A percentile compares a stretch with the other conserved stretches of the same genome.
phyloP scores from a whole-genome alignment of 2,113 vertebrate genomes.

The Gnathonemus longibarbis region DNA sequence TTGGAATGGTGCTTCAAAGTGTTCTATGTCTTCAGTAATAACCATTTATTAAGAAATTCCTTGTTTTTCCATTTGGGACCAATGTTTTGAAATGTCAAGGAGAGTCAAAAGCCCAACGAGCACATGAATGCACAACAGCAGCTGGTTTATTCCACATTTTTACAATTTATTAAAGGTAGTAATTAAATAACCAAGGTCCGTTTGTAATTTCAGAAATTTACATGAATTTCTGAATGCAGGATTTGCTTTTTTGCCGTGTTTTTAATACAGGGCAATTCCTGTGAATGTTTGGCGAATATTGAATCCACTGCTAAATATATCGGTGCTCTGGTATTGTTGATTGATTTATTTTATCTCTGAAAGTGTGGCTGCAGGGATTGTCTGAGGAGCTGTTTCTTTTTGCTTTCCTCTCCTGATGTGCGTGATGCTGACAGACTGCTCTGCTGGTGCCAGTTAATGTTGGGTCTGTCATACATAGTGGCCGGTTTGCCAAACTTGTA shows the following conservation, averaged over 20 bases:
- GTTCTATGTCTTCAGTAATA: background rate
- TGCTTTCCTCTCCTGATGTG: background rate
- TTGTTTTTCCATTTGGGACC: background rate
- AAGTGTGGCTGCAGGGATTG: background rate
- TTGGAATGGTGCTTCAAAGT: background rate
- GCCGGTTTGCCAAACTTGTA: background rate
- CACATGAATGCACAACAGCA: background rate
- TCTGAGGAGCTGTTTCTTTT: background rate
- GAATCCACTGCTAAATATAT: background rate
- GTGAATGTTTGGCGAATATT: background rate
- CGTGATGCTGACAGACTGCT: background rate
- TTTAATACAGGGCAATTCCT: background rate
- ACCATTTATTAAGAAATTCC: background rate
- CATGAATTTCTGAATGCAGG: background rate
- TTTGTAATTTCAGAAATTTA: background rate
- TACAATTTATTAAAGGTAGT: background rate
- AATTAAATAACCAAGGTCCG: background rate
- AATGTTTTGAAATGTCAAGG: too few species aligned
- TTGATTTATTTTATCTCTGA: background rate
- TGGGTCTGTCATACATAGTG: background rate
- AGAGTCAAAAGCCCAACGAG: background rate
- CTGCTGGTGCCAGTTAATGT: background rate
- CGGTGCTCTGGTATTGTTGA: background rate
- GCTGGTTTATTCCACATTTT: background rate
- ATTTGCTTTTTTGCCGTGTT: background rate